phyloP scores from a whole-genome alignment of 2,113 vertebrate genomes.

The Ochotona curzoniae region DNA sequence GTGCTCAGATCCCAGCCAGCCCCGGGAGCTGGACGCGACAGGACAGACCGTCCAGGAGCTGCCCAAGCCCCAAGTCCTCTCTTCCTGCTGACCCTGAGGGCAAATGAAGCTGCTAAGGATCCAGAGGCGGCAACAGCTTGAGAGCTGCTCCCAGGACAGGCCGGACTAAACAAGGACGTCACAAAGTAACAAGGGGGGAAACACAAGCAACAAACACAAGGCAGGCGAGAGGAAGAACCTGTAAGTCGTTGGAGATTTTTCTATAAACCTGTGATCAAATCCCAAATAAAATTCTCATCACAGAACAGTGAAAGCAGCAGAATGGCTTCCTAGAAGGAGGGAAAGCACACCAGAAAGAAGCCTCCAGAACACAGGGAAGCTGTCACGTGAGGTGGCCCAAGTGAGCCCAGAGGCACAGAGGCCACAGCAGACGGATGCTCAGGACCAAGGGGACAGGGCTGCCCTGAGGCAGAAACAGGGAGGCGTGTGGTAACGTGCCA shows the following conservation, averaged over 20 bases:
- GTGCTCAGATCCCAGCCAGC: background rate
- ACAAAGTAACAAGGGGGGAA: background rate
- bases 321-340: background rate
- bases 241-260: too few relatives aligned
- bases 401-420: background rate
- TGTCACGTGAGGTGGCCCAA: background rate
- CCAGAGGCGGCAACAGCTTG: background rate
- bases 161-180: background rate
- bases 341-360: background rate
- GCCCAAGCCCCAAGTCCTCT: background rate
- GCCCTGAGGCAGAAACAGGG: too few relatives aligned
- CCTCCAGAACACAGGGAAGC: background rate
- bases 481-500: too few relatives aligned
- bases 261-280: too few relatives aligned
- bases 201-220: background rate
- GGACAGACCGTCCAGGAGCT: background rate
- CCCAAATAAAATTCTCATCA: too few relatives aligned
- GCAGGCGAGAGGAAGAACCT: background rate
- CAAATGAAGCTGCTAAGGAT: background rate
- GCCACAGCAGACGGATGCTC: background rate
- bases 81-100: background rate
- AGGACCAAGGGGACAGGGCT: background rate
- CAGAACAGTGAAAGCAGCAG: background rate
- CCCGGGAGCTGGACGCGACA: background rate
- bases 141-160: background rate